Evolutionary conservation across 92 coral and sea anemone species (phyloP).

Genomic region (Zoanthus sansibaricus): DNA sequence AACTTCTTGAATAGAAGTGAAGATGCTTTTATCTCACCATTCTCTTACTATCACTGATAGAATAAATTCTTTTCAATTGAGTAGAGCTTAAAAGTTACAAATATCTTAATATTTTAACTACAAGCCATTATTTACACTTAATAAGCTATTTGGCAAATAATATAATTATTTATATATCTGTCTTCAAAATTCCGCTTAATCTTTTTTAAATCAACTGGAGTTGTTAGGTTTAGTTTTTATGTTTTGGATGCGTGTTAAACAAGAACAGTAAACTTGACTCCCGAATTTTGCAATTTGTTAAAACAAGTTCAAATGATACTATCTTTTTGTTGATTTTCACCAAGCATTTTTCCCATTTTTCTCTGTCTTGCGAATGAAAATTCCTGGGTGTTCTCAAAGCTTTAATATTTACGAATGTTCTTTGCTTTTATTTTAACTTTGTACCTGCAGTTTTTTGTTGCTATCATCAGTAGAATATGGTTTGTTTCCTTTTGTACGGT

Average conservation of each 20-base stretch:
- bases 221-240: no score
- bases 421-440: neutral
- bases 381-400: neutral
- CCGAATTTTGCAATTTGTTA: no score
- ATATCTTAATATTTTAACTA: neutral
- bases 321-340: no score
- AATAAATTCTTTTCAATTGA: neutral
- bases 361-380: neutral
- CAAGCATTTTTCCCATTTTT: neutral
- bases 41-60: neutral
- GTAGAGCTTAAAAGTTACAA: neutral
- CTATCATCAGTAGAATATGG: neutral
- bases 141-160: neutral
- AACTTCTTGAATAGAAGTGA: no score
- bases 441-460: neutral
- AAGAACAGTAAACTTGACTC: no score
- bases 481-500: slow-evolving; percentile 10
- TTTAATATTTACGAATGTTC: neutral
- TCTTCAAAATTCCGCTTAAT: no score
- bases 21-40: neutral
- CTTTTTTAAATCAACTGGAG: no score
- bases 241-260: no score
- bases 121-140: neutral
- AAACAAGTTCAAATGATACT: no score
- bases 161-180: neutral